Conservation (phyloP, 2,888 invertebrate genomes). For the Pammene aurita region DNA sequence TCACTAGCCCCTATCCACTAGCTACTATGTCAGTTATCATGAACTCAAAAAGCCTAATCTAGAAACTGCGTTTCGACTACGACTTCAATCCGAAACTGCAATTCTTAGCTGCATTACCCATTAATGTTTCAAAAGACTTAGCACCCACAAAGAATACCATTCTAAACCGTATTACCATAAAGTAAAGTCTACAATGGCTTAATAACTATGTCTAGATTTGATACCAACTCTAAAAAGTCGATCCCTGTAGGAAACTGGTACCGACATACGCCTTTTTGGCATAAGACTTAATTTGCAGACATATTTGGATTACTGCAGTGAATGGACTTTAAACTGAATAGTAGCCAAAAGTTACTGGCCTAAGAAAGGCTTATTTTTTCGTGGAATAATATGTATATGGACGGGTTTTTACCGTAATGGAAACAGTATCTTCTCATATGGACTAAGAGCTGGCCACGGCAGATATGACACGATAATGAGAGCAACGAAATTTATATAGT, state of each 20-base stretch:
- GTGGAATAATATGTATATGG: too few relatives aligned
- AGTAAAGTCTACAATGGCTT: not conserved
- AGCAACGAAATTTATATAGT: too few relatives aligned
- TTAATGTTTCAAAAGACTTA: conserved; percentile 28
- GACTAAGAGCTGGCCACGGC: too few relatives aligned
- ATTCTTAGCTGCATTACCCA: conserved; percentile 29
- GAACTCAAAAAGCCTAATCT: not conserved
- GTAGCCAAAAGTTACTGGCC: conserved; percentile 19
- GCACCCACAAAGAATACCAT: not conserved
- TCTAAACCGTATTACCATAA: not conserved
- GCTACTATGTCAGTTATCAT: too few relatives aligned
- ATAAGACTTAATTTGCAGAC: not conserved
- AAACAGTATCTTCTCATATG: too few relatives aligned
- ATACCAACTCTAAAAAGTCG: not conserved
- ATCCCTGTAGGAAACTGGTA: not conserved
- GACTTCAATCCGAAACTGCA: conserved; percentile 19
- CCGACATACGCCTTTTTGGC: not conserved
- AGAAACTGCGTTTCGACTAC: not conserved
- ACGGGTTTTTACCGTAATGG: not conserved
- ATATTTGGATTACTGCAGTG: conserved; percentile 14
- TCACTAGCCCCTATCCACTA: too few relatives aligned
- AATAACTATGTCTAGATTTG: too few relatives aligned
- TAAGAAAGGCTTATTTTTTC: not conserved
- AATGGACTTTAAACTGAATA: conserved; percentile 15
- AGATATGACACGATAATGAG: too few relatives aligned